Evolutionary conservation across 2,113 vertebrate genomes (phyloP).

Genomic region (Centropus bengalensis): DNA sequence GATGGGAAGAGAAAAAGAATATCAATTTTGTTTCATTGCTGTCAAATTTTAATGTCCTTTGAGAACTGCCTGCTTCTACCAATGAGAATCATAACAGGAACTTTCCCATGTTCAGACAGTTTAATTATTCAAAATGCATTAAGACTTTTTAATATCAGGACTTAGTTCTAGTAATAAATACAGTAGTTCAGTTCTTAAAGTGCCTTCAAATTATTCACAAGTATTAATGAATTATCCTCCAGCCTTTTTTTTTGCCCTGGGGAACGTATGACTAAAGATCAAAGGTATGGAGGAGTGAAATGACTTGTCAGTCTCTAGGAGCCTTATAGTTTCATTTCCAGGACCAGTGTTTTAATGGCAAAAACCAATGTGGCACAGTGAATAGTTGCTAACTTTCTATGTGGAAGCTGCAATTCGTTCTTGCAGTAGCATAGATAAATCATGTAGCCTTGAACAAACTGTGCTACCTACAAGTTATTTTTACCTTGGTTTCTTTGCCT

Average conservation of each 20-base stretch:
- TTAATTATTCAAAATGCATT: slow-evolving; percentile 4
- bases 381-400: background rate
- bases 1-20: background rate
- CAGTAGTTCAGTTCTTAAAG: background rate
- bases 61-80: background rate
- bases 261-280: background rate
- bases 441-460: background rate
- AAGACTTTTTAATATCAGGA: background rate
- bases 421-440: background rate
- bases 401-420: background rate
- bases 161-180: background rate
- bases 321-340: background rate
- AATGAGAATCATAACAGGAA: background rate
- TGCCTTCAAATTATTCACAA: background rate
- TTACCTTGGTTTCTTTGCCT: background rate
- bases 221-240: background rate
- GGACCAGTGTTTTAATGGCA: background rate
- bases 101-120: background rate
- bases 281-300: background rate
- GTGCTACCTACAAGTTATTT: background rate
- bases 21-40: fast-evolving
- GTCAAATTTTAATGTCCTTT: background rate
- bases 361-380: background rate
- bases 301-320: background rate
- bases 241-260: background rate